phyloP scores from a whole-genome alignment of 2,888 invertebrate genomes.

The Osedax frankpressi region DNA sequence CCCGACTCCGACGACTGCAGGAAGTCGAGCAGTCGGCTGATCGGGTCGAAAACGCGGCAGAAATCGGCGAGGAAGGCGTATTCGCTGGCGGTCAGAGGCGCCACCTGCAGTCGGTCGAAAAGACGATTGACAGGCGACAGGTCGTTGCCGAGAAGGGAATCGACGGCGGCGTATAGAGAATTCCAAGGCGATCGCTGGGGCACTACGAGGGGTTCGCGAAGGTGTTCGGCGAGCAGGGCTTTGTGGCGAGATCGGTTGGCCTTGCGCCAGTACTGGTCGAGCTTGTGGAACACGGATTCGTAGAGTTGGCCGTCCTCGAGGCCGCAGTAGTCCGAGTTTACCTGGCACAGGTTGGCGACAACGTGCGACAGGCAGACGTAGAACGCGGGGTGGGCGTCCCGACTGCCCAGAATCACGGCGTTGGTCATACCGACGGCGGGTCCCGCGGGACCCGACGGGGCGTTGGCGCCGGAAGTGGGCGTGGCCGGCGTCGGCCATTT shows the following conservation, averaged over 20 bases:
- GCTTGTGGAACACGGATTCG: background rate
- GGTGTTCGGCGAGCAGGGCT: background rate
- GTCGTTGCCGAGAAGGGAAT: background rate
- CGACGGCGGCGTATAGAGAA: background rate
- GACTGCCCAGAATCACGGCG: background rate
- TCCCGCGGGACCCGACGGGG: background rate
- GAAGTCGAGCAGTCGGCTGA: background rate
- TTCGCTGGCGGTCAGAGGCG: background rate
- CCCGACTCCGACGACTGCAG: background rate
- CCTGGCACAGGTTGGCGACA: background rate
- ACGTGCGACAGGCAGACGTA: background rate
- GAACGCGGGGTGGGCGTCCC: background rate
- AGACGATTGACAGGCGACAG: background rate
- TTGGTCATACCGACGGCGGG: background rate
- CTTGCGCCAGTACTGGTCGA: background rate
- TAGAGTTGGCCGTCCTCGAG: background rate
- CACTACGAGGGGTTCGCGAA: background rate
- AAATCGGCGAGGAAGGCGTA: background rate
- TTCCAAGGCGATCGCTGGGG: background rate
- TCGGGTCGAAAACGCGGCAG: background rate
- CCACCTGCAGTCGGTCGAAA: background rate
- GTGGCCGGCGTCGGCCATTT: too few species aligned
- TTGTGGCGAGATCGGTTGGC: background rate
- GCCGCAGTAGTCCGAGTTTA: background rate
- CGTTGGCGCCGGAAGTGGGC: background rate